Evolutionary conservation across 2,113 vertebrate species (phyloP).

Genomic region (Tringa solitaria): DNA sequence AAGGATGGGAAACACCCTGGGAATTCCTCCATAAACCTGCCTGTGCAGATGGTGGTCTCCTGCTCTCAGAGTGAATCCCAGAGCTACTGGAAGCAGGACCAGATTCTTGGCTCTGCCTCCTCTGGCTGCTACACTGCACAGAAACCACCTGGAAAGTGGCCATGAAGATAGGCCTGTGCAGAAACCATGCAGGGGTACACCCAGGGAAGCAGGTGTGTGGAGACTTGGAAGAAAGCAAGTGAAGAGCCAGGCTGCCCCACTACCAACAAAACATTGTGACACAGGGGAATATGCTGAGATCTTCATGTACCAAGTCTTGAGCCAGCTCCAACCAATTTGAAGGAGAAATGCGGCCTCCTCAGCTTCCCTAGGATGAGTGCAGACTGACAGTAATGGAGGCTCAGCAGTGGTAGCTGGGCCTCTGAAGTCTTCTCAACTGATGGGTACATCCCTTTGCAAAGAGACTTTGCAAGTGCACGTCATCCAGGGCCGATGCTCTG

Average conservation of each 20-base stretch:
- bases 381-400: background rate
- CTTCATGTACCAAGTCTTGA: background rate
- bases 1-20: conserved; percentile 48
- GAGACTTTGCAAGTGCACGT: background rate
- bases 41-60: conserved; percentile 59
- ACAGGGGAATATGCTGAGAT: too few species aligned
- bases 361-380: background rate
- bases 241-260: background rate
- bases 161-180: conserved; percentile 36
- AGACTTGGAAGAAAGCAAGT: background rate
- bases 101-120: conserved; percentile 37
- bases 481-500: background rate
- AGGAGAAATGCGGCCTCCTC: background rate
- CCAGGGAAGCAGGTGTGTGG: background rate
- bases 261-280: accelerated
- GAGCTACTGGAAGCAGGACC: background rate
- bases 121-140: background rate
- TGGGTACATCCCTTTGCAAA: background rate
- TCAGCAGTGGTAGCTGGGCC: background rate
- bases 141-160: conserved; percentile 55
- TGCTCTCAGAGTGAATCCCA: conserved; percentile 33
- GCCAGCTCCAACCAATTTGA: background rate
- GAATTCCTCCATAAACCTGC: conserved; percentile 51
- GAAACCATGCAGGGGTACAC: background rate
- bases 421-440: background rate